Evolutionary conservation across 2,797 vertebrate species (phyloP).

Genomic region (Mormyrops attenuatus): DNA sequence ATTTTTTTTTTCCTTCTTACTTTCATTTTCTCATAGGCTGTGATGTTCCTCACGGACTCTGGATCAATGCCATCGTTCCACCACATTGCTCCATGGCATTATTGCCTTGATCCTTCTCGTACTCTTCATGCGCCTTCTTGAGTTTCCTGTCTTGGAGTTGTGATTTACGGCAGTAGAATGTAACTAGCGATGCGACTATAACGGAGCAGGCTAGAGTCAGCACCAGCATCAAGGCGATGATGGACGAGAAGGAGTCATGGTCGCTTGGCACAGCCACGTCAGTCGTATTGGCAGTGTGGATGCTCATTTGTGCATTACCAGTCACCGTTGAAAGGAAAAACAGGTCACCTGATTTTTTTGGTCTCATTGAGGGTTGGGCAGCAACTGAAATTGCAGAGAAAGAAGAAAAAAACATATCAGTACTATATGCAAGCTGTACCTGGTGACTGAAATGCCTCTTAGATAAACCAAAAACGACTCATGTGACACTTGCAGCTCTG

Average conservation of each 20-base stretch:
- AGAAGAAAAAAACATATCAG: not conserved
- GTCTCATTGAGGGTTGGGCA: constrained; percentile 49
- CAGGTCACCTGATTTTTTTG: constrained; percentile 39
- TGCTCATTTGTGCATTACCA: constrained; percentile 30
- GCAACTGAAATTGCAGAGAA: not conserved
- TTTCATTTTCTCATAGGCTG: not conserved
- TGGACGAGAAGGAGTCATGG: constrained; percentile 54
- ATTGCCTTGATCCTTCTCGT: constrained; percentile 57
- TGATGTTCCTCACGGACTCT: not conserved
- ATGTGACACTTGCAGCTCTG: not conserved
- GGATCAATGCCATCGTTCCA: not conserved
- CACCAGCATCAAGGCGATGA: constrained; percentile 52
- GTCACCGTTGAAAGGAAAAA: constrained; percentile 36
- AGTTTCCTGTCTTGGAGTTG: constrained; percentile 56
- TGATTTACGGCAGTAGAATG: constrained; percentile 64
- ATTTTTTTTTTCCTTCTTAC: not conserved
- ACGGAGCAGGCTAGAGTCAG: constrained; percentile 53
- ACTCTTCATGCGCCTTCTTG: constrained; percentile 61
- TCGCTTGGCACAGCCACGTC: constrained; percentile 38
- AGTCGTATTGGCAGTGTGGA: constrained; percentile 42
- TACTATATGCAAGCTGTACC: not conserved
- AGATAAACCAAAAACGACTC: not conserved
- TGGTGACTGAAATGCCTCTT: not conserved
- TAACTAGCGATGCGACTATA: constrained; percentile 52
- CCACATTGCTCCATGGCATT: not conserved